Percentiles rank a stretch among this genome's conserved stretches.
Conservation (phyloP, 1,140 invertebrate genomes). For the Atta colombica region DNA sequence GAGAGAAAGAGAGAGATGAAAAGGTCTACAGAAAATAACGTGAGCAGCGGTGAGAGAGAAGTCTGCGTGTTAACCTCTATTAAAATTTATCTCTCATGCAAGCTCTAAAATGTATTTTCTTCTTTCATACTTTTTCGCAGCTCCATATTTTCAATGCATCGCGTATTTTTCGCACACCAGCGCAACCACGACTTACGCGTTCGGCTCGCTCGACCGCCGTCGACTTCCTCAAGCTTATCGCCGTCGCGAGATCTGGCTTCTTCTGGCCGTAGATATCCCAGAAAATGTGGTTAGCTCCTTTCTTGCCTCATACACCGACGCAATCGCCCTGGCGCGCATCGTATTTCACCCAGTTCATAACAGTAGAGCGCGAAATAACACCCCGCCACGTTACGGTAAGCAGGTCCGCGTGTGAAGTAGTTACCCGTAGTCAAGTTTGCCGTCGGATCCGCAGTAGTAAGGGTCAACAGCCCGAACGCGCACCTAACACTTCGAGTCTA, state of each 20-base stretch:
- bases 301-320: slow-evolving; percentile 72
- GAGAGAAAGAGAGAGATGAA: neutral
- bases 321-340: slow-evolving; percentile 71
- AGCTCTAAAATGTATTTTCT: too few relatives aligned
- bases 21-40: neutral
- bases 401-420: slow-evolving; percentile 75
- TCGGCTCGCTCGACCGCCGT: slow-evolving; percentile 34
- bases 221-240: slow-evolving; percentile 67
- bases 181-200: neutral
- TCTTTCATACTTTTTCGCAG: neutral
- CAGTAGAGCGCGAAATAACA: slow-evolving; percentile 40
- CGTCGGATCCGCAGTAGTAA: slow-evolving; percentile 31
- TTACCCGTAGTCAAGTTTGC: slow-evolving; percentile 62
- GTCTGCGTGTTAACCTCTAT: slow-evolving; percentile 20
- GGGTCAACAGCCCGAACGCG: slow-evolving; percentile 74
- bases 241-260: slow-evolving; percentile 68
- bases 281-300: slow-evolving; percentile 75
- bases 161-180: slow-evolving; percentile 5
- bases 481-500: slow-evolving; percentile 30
- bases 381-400: slow-evolving; percentile 72
- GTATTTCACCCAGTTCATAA: slow-evolving; percentile 81
- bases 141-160: slow-evolving; percentile 7
- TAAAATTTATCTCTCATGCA: slow-evolving; percentile 11
- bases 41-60: neutral
- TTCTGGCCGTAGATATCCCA: slow-evolving; percentile 58